Conservation (phyloP, 2,797 vertebrate genomes). For the Diceros bicornis region DNA sequence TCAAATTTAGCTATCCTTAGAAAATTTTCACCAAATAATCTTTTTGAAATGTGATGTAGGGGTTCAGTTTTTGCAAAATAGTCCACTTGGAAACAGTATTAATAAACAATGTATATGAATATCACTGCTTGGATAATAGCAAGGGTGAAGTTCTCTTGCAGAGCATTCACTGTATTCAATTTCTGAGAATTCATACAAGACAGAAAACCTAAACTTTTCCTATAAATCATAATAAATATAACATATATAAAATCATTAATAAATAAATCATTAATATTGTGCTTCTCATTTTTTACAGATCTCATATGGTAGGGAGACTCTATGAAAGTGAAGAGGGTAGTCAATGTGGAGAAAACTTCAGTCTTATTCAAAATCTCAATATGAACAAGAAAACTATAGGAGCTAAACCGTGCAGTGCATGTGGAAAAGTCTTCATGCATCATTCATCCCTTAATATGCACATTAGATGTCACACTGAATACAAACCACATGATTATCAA, state of each 20-base stretch:
- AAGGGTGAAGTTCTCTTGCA: background rate
- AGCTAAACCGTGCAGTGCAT: background rate
- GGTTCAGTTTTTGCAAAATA: background rate
- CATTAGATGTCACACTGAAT: background rate
- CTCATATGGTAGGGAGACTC: background rate
- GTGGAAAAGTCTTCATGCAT: background rate
- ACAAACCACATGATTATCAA: background rate
- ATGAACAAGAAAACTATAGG: background rate
- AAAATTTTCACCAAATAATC: background rate
- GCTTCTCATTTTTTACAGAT: slow-evolving; percentile 29
- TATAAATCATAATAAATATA: background rate
- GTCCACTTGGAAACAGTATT: background rate
- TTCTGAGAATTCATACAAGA: background rate
- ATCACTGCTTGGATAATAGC: background rate
- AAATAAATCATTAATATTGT: background rate
- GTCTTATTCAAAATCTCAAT: background rate
- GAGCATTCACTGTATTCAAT: background rate
- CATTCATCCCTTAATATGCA: background rate
- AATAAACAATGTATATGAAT: background rate
- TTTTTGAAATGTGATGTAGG: background rate
- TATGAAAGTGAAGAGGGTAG: background rate
- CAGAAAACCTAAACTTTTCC: background rate
- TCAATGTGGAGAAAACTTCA: background rate
- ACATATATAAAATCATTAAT: background rate
- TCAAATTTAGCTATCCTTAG: background rate